Conservation (phyloP, 2,113 vertebrate genomes). For the Chrysochloris asiatica region DNA sequence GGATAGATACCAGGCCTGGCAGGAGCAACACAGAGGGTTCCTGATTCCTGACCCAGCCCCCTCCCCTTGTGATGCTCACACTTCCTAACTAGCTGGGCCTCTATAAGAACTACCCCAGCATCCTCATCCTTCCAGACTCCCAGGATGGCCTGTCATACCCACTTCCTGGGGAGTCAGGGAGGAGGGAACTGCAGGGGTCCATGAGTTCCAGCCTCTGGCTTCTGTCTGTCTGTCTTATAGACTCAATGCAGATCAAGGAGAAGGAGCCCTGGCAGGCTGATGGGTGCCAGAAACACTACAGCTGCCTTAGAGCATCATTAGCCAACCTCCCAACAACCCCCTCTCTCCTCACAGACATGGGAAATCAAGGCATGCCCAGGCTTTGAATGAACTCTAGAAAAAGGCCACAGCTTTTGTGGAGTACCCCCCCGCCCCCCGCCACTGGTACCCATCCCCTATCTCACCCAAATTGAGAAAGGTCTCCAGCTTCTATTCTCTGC, state of each 20-base stretch:
- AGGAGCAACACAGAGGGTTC: not conserved
- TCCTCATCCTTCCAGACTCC: not conserved
- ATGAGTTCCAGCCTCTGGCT: not conserved
- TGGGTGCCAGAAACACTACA: not conserved
- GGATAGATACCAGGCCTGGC: not conserved
- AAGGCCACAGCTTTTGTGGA: not conserved
- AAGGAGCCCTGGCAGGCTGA: not conserved
- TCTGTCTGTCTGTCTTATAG: not conserved
- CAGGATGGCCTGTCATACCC: not conserved
- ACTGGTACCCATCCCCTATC: not conserved
- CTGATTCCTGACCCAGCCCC: not conserved
- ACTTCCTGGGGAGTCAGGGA: not conserved
- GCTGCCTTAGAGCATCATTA: not conserved
- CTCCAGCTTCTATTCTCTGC: not conserved
- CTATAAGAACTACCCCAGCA: not conserved
- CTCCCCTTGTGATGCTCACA: not conserved
- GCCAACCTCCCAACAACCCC: not conserved
- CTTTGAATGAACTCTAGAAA: not conserved
- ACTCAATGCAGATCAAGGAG: not conserved
- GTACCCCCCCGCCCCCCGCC: not conserved
- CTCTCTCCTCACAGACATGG: not conserved
- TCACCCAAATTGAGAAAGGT: not conserved
- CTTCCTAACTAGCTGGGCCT: not conserved
- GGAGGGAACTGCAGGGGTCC: not conserved
- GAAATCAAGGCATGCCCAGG: conserved; percentile 46